Evolutionary conservation across 1,140 invertebrate genomes (phyloP), one percentile per base, ranked within the genome.

Genomic region (Anadara kagoshimensis): DNA sequence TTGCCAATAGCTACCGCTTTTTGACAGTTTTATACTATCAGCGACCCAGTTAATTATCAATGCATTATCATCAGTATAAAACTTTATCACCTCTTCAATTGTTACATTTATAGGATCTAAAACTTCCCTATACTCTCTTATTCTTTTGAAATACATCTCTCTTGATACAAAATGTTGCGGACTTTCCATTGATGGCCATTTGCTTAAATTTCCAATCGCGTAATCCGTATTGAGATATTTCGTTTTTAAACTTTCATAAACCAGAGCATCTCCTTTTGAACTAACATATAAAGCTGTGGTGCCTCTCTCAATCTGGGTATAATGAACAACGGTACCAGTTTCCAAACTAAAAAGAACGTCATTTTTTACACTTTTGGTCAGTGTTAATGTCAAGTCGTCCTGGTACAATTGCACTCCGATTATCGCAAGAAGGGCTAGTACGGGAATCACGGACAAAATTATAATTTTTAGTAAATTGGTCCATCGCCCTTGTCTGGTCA

Each of bases 281-380:
- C 82, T 81, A 47, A 82, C 49, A 67, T 82, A 82, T 0, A 82
- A 53, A 4, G 78, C 77, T 0, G 78, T 78, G 5, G 69, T 79
- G 20, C 78, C 82, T 57, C 82, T 49, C 66, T 84, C 82, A n/a
- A 78, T 76, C 75, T 84, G 82, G 12, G 77, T 49, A 36, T 59
- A 54, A 59, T 84, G 82, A 5, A 84, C 61, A 1, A 84, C 69
- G 11, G 65, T 70, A 8, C 73, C 82, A 2, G 64, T 75, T 54
- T 83, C 67, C 14, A 77, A 57, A 56, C 82, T 79, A 45, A 67
- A 67, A 14, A 26, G 29, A 12, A 67, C 24, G 1, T 57, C 36
- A 24, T 44, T 53, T 0, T 29, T 11, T 3, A 67, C 54, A 14
- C 10, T n/a, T 24, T 67, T 57, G 24, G 18, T n/a, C 44, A 20